phyloP scores from a whole-genome alignment of 2,888 invertebrate genomes.

The Antitype chi region DNA sequence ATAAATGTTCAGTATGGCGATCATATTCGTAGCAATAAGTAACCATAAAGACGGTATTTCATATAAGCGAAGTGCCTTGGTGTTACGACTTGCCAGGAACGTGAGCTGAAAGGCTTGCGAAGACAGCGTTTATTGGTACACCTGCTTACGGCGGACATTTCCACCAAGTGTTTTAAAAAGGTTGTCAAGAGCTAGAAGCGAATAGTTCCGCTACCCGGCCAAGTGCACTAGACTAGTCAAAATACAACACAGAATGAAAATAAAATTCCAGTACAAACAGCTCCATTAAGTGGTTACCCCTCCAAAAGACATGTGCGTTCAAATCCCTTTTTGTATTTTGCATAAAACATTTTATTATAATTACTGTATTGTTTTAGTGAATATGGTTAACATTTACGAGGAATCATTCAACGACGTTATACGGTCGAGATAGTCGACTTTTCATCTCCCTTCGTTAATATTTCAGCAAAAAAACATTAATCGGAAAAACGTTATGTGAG shows the following conservation, averaged over 20 bases:
- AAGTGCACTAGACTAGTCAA: conserved; percentile 23
- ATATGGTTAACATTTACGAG: no score
- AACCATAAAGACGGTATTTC: conserved; percentile 86
- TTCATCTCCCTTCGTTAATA: background rate
- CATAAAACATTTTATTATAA: no score
- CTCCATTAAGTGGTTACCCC: no score
- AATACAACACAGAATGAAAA: conserved; percentile 19
- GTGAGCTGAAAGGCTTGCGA: conserved; percentile 83
- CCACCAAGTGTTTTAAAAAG: conserved; percentile 71
- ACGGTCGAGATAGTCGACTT: background rate
- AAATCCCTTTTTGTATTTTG: no score
- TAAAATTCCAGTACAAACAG: conserved; percentile 2
- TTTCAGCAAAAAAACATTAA: conserved; percentile 21
- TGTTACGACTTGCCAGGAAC: conserved; percentile 82
- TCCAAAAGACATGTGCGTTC: no score
- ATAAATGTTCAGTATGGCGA: conserved; percentile 77
- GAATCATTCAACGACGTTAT: no score
- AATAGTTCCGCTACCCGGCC: conserved; percentile 27
- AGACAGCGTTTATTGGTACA: conserved; percentile 83
- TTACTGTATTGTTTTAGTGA: no score
- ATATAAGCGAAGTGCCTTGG: conserved; percentile 82
- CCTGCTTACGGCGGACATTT: conserved; percentile 80
- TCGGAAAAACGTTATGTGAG: conserved; percentile 20
- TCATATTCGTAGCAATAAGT: conserved; percentile 84
- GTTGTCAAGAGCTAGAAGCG: conserved; percentile 57